phyloP scores from a whole-genome alignment of 1,140 invertebrate genomes.

The Mizuhopecten yessoensis region DNA sequence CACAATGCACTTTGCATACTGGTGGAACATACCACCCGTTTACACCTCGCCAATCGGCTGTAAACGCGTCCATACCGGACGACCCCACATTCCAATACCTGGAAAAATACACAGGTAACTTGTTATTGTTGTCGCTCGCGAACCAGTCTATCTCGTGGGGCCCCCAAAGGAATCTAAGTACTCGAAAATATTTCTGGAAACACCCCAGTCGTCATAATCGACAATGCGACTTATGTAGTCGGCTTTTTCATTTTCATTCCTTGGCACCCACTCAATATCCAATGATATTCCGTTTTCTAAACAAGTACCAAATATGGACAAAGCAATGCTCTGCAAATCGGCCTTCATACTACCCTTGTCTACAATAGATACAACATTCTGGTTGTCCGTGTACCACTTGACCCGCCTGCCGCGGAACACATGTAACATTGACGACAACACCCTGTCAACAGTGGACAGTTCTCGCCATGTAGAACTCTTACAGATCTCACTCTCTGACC shows the following conservation, averaged over 20 bases:
- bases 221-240: constrained; percentile 57
- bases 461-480: constrained; percentile 52
- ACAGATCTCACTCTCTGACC: background rate
- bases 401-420: background rate
- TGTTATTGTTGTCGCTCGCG: constrained; percentile 42
- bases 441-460: constrained; percentile 44
- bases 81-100: constrained; percentile 50
- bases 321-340: background rate
- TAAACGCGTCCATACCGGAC: no score
- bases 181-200: constrained; percentile 48
- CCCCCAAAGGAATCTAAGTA: constrained; percentile 39
- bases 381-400: constrained; percentile 40
- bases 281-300: no score
- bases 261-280: no score
- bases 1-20: constrained; percentile 46
- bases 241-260: background rate
- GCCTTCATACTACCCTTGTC: constrained; percentile 41
- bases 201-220: constrained; percentile 60
- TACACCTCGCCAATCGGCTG: no score
- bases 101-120: constrained; percentile 45
- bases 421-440: background rate
- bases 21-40: constrained; percentile 55
- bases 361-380: constrained; percentile 42
- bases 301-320: background rate
- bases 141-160: constrained; percentile 51